Evolutionary conservation across 1,140 invertebrate genomes (phyloP), one percentile per base, ranked within the genome.

Genomic region (Brachionus rubens): DNA sequence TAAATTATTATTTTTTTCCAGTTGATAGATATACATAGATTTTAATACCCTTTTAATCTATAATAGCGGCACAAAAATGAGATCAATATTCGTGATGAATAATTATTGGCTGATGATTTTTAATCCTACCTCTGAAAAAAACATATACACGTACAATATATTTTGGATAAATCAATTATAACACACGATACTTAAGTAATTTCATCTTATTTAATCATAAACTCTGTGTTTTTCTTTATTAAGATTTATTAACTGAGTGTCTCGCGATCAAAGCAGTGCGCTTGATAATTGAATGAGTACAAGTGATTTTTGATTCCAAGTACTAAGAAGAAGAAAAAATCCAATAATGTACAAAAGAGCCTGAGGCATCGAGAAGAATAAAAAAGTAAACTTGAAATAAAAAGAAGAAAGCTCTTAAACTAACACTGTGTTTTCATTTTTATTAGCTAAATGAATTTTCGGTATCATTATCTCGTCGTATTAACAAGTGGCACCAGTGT

Each of bases 21-120:
- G n/a, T n/a, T n/a, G n/a, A n/a, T n/a, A n/a, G n/a, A n/a, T n/a
- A n/a, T n/a, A n/a, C n/a, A n/a, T n/a, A n/a, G 33, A 54, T 54
- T 24, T 28, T 54, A 54, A 30, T 54, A 54, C 26, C 52, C 33
- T 54, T 14, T 54, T 54, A 54, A 54, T 54, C 52, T 54, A 28
- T 52, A 52, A 54, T 28, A 14, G 52, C 26, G 33, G 33, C 24
- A 54, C 26, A 43, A 43, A 43, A 43, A 1, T 2, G n/a, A 54
- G 52, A 54, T 54, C 52, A 54, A 54, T 54, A 54, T n/a, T 54
- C 52, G 26, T 54, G 52, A 54, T 54, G 33, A 54, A 54, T 54
- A 28, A 28, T 54, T 54, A 33, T 54, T 54, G 52, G 52, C 52
- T 54, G 52, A 54, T 54, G 28, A 54, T n/a, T 28, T 54, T 28